A percentile compares a stretch with the other conserved stretches of the same genome.
phyloP scores from a whole-genome alignment of 2,888 invertebrate species.

The Morpho achilles region DNA sequence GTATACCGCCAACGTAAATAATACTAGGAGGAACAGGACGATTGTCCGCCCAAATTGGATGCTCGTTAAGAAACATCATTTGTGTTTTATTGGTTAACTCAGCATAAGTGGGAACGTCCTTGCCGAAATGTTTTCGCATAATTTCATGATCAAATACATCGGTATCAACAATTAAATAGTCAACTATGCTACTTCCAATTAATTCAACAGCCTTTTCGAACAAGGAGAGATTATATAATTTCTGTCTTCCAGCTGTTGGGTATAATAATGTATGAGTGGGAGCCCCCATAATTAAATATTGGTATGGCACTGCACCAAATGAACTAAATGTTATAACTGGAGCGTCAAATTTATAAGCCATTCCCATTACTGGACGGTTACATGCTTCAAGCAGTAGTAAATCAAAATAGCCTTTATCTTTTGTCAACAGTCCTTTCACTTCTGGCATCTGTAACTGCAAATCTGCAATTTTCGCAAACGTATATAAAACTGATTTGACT shows the following conservation, averaged over 20 bases:
- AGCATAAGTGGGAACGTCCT: slow-evolving; percentile 28
- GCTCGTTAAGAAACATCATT: slow-evolving; percentile 53
- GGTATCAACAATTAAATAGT: slow-evolving; percentile 4
- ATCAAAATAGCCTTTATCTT: slow-evolving; percentile 36
- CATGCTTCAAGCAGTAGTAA: slow-evolving; percentile 44
- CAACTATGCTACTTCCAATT: slow-evolving; percentile 19
- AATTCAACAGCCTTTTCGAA: slow-evolving; percentile 39
- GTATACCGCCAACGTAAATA: slow-evolving; percentile 54
- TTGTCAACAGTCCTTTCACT: slow-evolving; percentile 25
- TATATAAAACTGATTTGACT: slow-evolving; percentile 4
- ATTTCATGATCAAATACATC: slow-evolving; percentile 24
- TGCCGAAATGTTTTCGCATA: slow-evolving; percentile 32
- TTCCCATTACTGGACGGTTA: slow-evolving; percentile 31
- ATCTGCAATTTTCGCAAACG: slow-evolving; percentile 24
- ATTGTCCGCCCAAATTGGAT: slow-evolving; percentile 47
- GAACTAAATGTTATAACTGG: slow-evolving; percentile 49
- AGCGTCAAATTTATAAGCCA: slow-evolving; percentile 42
- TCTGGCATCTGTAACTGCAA: slow-evolving; percentile 24
- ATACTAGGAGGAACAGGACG: slow-evolving; percentile 55
- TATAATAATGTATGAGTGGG: slow-evolving; percentile 33
- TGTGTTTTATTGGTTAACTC: slow-evolving; percentile 39
- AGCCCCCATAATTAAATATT: slow-evolving; percentile 32
- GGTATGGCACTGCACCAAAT: slow-evolving; percentile 31
- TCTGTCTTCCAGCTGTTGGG: slow-evolving; percentile 27
- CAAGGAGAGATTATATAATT: slow-evolving; percentile 31